Base-by-base conservation (phyloP, 2,888 invertebrate genomes). In the Junonia oenone region DNA sequence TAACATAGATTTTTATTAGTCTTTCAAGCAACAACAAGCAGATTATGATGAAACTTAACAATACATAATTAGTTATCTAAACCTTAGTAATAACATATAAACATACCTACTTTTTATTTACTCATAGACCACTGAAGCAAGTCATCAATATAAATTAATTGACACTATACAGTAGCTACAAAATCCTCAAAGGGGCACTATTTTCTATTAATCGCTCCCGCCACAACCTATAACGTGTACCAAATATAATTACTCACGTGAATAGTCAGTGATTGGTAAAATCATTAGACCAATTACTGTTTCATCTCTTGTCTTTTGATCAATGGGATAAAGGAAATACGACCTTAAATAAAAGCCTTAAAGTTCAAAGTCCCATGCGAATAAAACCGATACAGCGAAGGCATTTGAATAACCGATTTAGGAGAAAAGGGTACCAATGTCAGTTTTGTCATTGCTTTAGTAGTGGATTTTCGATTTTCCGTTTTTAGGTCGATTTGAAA, bases 211-310 rank as follows among this genome's bases (percentile, higher is more conserved):
- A 33, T 33, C 31, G 9, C 29, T 29, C 29, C 5, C 47, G 59
- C 48, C 52, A 15, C 33, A 48, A 33, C 55, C 14, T 40, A 8
- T 46, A 11, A 50, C 27, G 38, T 13, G 29, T 17, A 27, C 15
- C 49, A 19, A 13, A 47, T 29, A 29, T 43, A 51, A 62, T 62
- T 60, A 60, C 35, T 47, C 58, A 52, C 56, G 54, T 52, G 54
- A 58, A 57, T 59, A 45, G 43, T 46, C 47, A 54, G 58, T 60
- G 56, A 60, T 60, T 60, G 58, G 58, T 55, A 54, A 60, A 62
- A 58, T 56, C 56, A 59, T 62, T 62, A 62, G 49, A 56, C 49
- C 56, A 60, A 60, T 58, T 62, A 56, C 46, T 27, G 48, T 51
- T 55, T 48, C 37, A 46, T 53, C 33, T 47, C 47, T 55, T 40